Percentiles rank a stretch among this genome's conserved stretches.
Conservation (phyloP, 2,797 vertebrate species). For the Ctenopoma multispine region DNA sequence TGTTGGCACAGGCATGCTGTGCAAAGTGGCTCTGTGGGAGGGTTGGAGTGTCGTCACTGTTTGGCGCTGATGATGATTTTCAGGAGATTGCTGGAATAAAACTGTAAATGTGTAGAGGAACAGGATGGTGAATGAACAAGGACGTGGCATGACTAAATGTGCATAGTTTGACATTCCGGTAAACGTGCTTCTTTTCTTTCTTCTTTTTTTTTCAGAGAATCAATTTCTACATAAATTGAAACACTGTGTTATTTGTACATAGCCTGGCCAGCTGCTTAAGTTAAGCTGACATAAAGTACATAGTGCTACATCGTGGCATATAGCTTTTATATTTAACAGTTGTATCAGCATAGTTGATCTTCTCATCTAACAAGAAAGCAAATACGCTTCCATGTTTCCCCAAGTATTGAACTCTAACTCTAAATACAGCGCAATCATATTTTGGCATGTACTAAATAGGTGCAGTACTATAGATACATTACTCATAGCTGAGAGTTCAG, state of each 20-base stretch:
- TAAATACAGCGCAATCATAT: no score
- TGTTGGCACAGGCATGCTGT: conserved; percentile 56
- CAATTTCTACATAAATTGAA: no score
- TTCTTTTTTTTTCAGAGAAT: no score
- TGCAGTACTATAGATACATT: conserved; percentile 1
- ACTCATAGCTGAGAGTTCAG: conserved; percentile 25
- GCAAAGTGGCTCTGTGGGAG: conserved; percentile 31
- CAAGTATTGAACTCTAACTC: background rate
- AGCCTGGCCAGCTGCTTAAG: no score
- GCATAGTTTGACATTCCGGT: background rate
- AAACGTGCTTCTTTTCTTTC: background rate
- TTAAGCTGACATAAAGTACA: no score
- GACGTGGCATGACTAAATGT: conserved; percentile 9
- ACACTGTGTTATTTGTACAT: no score
- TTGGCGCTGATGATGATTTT: conserved; percentile 33
- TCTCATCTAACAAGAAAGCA: background rate
- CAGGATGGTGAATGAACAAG: conserved; percentile 51
- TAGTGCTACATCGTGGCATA: no score
- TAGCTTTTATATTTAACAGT: no score
- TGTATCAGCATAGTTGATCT: no score
- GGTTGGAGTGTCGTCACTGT: conserved; percentile 38
- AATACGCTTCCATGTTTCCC: no score
- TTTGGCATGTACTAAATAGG: background rate
- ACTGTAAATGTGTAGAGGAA: conserved; percentile 55
- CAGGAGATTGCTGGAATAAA: conserved; percentile 55